These are phyloP conservation scores for Drosophila littoralis DNA, from an alignment of 1,140 invertebrate genomes.

Conservation along the genomic window DNA sequence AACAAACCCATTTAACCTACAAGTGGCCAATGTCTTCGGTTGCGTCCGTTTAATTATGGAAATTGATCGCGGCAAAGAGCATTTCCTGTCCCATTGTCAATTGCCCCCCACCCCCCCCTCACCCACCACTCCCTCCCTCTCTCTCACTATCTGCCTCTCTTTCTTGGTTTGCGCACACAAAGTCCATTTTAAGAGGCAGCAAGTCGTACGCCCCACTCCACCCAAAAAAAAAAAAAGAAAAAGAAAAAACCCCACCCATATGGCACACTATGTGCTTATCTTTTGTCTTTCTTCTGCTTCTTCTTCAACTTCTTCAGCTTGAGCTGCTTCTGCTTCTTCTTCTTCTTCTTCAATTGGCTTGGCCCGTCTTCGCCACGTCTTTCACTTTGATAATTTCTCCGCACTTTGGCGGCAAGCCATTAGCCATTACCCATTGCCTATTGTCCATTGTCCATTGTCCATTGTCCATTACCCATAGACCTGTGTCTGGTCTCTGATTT, in stretches of 20 bases:
- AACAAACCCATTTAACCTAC: slow-evolving; percentile 80
- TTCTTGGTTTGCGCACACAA: slow-evolving; percentile 30
- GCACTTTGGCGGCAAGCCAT: slow-evolving; percentile 62
- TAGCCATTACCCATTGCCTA: slow-evolving; percentile 34
- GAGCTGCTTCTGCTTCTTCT: neutral
- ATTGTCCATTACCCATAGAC: neutral
- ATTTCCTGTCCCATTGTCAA: slow-evolving; percentile 67
- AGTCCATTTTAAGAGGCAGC: slow-evolving; percentile 48
- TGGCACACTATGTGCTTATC: slow-evolving; percentile 38
- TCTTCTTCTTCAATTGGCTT: slow-evolving; percentile 19
- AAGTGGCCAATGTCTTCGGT: slow-evolving; percentile 69
- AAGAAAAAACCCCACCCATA: slow-evolving; percentile 11
- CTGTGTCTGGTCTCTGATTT: slow-evolving; percentile 54
- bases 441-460: slow-evolving; percentile 3
- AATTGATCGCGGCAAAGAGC: slow-evolving; percentile 74
- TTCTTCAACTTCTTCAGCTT: slow-evolving; percentile 7
- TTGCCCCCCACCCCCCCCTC: slow-evolving; percentile 2
- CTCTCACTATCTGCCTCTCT: slow-evolving; percentile 10
- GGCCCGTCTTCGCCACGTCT: slow-evolving; percentile 42
- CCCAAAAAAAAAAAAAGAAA: no score
- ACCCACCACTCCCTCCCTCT: slow-evolving; percentile 11
- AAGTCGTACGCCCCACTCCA: neutral
- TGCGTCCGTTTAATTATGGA: slow-evolving; percentile 76
- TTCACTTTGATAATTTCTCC: slow-evolving; percentile 76
- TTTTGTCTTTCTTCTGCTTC: slow-evolving; percentile 31